Base-by-base conservation (phyloP, 2,797 vertebrate species). In the Paramormyrops hopkinsi region DNA sequence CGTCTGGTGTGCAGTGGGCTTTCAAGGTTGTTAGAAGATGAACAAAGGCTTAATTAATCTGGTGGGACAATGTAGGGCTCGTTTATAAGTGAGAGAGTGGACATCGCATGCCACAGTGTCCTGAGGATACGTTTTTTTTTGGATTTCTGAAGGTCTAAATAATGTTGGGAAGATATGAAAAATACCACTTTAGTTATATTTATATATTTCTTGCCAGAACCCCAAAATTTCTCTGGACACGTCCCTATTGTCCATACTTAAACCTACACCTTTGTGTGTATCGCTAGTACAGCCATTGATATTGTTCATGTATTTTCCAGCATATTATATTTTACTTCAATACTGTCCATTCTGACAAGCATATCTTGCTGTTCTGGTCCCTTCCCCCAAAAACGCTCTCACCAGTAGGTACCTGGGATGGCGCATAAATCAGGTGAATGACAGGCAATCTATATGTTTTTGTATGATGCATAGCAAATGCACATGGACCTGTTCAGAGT, bases 11-110 rank as follows among this genome's bases (percentile, higher is more conserved):
- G 83, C 76, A 82, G 46, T 29, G 83, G 83, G 50, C 83, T 86
- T 53, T 86, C 83, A 51, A 86, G 83, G 83, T 86, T 86, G 83
- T 50, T 86, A 86, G 50, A 53, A 86, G 83, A 86, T 53, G 83
- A 86, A 53, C 83, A 33, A 14, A 86, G 83, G 83, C 83, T 86
- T 86, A 86, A 86, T 86, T 86, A 86, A 53, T 86, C 83, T 86
- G 48, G 22, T 86, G 83, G 83, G 83, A 86, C 46, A 51, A 11
- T 51, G 83, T 29, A 50, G 83, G 83, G 12, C 44, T 85, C 44
- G 4, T 85, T 85, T 85, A 17, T 46, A 48, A 46, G 83, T 86
- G 83, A 86, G 48, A 33, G 48, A 50, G 48, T 86, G 83, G 83
- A 33, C 76, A 82, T 82, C 3, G 41, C 12, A 46, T 82, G 76